Conservation (phyloP, 2,797 vertebrate species). For the Coranthus polyacanthus region DNA sequence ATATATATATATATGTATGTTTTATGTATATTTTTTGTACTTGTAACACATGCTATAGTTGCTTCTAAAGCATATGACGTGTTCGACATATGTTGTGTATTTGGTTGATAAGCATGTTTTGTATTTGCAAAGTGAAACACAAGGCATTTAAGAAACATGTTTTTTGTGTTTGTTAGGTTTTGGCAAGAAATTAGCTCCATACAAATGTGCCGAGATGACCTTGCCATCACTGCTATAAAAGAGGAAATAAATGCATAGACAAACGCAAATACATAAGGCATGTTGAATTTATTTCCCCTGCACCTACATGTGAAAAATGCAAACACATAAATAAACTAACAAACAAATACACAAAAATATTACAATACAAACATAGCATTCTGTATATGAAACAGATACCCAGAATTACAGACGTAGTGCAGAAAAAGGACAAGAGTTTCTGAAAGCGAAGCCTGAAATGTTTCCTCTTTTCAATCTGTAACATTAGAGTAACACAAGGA, state of each 20-base stretch:
- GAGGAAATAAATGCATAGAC: neutral
- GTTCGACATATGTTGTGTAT: no score
- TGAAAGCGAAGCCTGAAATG: slow-evolving; percentile 48
- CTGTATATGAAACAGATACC: slow-evolving; percentile 43
- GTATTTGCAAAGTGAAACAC: no score
- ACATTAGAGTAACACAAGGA: slow-evolving; percentile 36
- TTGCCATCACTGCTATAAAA: no score
- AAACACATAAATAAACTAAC: slow-evolving; percentile 65
- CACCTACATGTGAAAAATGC: slow-evolving; percentile 74
- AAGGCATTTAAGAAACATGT: no score
- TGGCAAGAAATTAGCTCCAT: no score
- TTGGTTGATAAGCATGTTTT: no score
- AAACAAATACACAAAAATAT: slow-evolving; percentile 57
- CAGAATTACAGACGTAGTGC: slow-evolving; percentile 50
- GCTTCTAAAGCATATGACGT: no score
- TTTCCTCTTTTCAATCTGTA: slow-evolving; percentile 34
- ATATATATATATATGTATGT: no score
- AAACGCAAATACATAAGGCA: slow-evolving; percentile 72
- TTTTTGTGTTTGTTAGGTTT: no score
- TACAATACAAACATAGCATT: slow-evolving; percentile 68
- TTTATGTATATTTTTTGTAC: no score
- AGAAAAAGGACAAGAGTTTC: slow-evolving; percentile 40
- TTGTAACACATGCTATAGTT: no score
- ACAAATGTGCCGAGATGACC: no score
- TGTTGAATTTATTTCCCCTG: slow-evolving; percentile 80